phyloP scores from a whole-genome alignment of 2,113 vertebrate species.

The Nestor notabilis region DNA sequence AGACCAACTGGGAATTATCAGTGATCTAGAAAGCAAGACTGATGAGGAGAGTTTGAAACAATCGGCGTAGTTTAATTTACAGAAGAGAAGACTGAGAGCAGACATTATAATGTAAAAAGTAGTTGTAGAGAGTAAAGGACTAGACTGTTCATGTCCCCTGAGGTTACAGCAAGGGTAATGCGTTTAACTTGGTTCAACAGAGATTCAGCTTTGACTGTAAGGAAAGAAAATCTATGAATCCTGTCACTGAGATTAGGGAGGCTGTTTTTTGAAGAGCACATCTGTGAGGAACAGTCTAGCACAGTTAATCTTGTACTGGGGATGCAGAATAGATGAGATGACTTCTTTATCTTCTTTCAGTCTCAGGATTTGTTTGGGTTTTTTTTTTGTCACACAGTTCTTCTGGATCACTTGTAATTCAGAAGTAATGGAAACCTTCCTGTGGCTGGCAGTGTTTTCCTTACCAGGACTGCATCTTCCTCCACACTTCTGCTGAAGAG shows the following conservation, averaged over 20 bases:
- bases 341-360: not conserved
- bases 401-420: not conserved
- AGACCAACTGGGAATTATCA: conserved; percentile 11
- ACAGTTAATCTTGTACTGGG: not conserved
- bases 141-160: conserved; percentile 38
- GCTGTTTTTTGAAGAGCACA: conserved; percentile 27
- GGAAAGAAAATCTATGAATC: conserved; percentile 46
- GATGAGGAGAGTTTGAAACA: conserved; percentile 54
- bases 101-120: conserved; percentile 46
- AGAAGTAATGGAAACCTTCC: not conserved
- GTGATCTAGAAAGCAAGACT: conserved; percentile 41
- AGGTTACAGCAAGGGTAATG: conserved; percentile 41
- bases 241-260: conserved; percentile 20
- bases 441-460: not conserved
- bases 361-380: not conserved
- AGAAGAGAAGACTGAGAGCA: conserved; percentile 32
- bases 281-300: conserved; percentile 14
- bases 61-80: conserved; percentile 56
- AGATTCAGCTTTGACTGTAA: conserved; percentile 16
- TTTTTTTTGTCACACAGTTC: not conserved
- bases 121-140: conserved; percentile 31
- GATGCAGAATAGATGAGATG: not conserved
- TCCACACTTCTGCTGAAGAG: not conserved
- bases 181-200: conserved; percentile 51
- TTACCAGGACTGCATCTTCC: not conserved